Conservation (phyloP, 2,113 vertebrate genomes). For the Neolamprologus tretocephalus region DNA sequence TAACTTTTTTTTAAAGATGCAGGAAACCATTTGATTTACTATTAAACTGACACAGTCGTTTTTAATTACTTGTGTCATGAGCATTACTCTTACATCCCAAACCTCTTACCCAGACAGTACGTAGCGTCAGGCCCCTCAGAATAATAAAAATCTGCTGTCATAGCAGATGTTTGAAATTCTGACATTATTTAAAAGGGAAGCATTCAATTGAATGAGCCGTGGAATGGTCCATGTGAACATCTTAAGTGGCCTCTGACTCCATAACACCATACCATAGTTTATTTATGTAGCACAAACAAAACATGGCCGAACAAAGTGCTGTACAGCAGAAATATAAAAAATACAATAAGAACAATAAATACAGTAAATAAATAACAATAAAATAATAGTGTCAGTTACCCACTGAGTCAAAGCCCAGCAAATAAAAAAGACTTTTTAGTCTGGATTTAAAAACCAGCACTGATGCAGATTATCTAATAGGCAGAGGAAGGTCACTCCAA, state of each 20-base stretch:
- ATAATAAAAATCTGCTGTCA: not conserved
- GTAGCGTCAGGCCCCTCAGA: not conserved
- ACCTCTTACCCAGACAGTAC: not conserved
- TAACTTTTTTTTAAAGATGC: not conserved
- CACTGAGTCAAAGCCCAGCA: not conserved
- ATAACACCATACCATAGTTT: accelerated
- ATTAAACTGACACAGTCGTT: not conserved
- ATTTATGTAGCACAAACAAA: accelerated
- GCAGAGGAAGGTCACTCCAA: not conserved
- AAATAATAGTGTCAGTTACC: accelerated
- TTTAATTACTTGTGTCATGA: not conserved
- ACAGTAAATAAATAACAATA: not conserved
- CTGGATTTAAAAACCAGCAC: not conserved
- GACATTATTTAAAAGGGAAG: not conserved
- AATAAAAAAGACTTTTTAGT: not conserved
- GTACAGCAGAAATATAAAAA: not conserved
- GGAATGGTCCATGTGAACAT: not conserved
- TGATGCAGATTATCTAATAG: not conserved
- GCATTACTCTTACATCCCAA: not conserved
- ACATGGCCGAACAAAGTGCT: not conserved
- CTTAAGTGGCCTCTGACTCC: not conserved
- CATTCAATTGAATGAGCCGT: accelerated
- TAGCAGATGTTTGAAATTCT: not conserved
- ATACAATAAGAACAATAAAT: not conserved
- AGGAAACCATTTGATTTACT: not conserved